Base-by-base conservation (phyloP, 2,113 vertebrate species). In the Indicator maculatus region DNA sequence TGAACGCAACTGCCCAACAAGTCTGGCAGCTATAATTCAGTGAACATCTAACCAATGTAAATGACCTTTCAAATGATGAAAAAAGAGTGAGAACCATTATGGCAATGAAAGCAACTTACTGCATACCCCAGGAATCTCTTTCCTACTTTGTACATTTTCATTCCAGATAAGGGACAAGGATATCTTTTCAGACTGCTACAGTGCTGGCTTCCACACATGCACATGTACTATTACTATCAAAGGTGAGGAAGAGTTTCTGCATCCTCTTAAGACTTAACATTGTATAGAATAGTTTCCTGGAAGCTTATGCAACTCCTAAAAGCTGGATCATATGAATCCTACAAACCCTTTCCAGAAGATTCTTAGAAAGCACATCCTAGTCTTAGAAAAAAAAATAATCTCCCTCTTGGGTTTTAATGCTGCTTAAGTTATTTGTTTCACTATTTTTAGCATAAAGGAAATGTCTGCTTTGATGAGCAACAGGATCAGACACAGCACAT, bases 391-490 rank as follows among this genome's bases (percentile, higher is more conserved):
- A 55, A 88, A 69, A 91, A 65, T 41, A 94, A 89, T 64, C 94
- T 77, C 56, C 78, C 83, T 81, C 85, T 91, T 53, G 65, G 76
- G 82, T 71, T 93, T 91, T 93, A 97, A 96, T 78, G 38, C 79
- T 45, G 55, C 87, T 97, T 93, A 97, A 91, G 83, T 84, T 93
- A 91, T 80, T 95, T 93, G 82, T 93, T 93, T 55, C 64, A 39
- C 91, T 95, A 96, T 97, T 95, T 93, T 96, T 95, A 92, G 93
- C 70, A 86, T 31, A 82, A 89, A 92, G 89, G 64, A 92, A 96
- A 93, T 0, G 6, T 59, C 89, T 93, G 89, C 89, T 93, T 93
- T 82, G 74, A 96, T 31, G 30, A 79, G 44, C 63, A 92, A 73
- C 47, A 73, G 56, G 71, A 90, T 93, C 78, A 91, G 73, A 87